phyloP scores from a whole-genome alignment of 2,888 invertebrate species.

The Sinhomidia bicolor region DNA sequence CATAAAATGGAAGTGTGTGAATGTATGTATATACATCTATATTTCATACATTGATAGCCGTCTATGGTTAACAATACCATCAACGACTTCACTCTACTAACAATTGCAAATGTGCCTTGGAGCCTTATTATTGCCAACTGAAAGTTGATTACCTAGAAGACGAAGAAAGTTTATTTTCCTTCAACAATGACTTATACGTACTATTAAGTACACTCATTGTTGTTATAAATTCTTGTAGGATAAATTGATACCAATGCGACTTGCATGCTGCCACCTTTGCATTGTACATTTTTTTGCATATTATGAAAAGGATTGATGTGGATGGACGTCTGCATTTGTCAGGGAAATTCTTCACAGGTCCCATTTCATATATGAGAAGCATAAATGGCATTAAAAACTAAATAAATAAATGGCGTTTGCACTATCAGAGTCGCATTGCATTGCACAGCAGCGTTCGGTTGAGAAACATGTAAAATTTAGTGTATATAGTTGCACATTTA shows the following conservation, averaged over 20 bases:
- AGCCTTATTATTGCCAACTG: slow-evolving; percentile 51
- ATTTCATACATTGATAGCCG: not conserved
- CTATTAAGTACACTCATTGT: too few relatives aligned
- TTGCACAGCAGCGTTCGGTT: not conserved
- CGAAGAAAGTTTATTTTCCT: slow-evolving; percentile 57
- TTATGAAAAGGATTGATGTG: not conserved
- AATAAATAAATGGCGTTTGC: not conserved
- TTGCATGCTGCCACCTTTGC: not conserved
- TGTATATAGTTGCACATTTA: not conserved
- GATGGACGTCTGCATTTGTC: not conserved
- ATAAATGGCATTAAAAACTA: not conserved
- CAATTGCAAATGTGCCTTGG: slow-evolving; percentile 15
- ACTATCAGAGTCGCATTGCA: not conserved
- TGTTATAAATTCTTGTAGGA: too few relatives aligned
- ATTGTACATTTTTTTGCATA: not conserved
- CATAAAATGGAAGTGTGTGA: too few relatives aligned
- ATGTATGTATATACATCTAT: too few relatives aligned
- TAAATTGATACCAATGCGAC: too few relatives aligned
- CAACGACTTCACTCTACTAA: slow-evolving; percentile 8
- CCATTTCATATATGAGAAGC: not conserved
- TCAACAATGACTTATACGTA: slow-evolving; percentile 53
- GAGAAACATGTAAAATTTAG: not conserved
- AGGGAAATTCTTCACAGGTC: not conserved
- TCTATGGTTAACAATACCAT: not conserved
- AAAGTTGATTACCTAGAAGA: slow-evolving; percentile 63